Evolutionary conservation across 1,140 invertebrate species (phyloP), one percentile per base, ranked within the genome.

Genomic region (Oedothorax gibbosus): DNA sequence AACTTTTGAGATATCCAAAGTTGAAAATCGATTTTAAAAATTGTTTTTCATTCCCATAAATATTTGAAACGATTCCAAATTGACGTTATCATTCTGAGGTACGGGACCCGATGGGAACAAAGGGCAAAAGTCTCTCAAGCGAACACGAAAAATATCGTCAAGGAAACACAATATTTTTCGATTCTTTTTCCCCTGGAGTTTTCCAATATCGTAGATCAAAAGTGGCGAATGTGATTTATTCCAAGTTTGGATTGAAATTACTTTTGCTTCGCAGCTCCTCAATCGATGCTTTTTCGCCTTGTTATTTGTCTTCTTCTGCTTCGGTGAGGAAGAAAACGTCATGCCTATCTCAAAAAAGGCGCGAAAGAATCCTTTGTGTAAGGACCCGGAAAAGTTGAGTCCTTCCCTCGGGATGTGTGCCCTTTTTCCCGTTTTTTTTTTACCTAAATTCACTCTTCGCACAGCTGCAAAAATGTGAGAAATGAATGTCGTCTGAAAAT

Each of bases 231-330:
- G 75, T 77, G 75, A 77, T 77, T 77, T 77, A 77, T 77, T 77
- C 75, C 53, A 77, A 77, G 75, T 77, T 77, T 77, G 75, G 75
- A 77, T 77, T 77, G 75, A 77, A 77, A 77, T 77, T 77, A 77
- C 75, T 77, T 77, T 77, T 77, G 75, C 75, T 77, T 77, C 75
- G 75, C 49, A 77, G 75, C 75, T 77, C 60, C 56, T 62, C 75
- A 77, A 77, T 77, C 75, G 75, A 77, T 77, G 75, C 35, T 65
- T 15, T 21, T 35, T 62, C 56, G 35, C 53, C 72, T 75, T 77
- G 75, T 77, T 77, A 77, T 77, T 77, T 56, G 49, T n/a, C 35
- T 77, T 64, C n/a, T 49, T 14, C 53, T 11, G 9, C 54, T 20
- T 51, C 51, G 18, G 65, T 12, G 65, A 18, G 65, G 21, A 21